phyloP scores from a whole-genome alignment of 2,113 vertebrate genomes.

The Xiphorhynchus elegans region DNA sequence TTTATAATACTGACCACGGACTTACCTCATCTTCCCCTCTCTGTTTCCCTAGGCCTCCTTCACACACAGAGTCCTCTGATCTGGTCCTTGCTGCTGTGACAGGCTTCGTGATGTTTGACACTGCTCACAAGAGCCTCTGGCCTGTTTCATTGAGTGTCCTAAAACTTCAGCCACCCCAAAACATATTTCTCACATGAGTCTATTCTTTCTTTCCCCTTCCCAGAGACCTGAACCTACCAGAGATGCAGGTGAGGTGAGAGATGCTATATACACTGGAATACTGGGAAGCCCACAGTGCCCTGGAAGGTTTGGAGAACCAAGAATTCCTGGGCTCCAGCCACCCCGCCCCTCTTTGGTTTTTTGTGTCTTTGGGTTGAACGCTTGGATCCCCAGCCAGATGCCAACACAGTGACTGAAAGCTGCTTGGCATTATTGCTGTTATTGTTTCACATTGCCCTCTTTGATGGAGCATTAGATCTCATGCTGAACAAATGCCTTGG shows the following conservation, averaged over 20 bases:
- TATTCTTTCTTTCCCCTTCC: not conserved
- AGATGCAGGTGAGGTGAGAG: not conserved
- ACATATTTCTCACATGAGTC: rapidly evolving
- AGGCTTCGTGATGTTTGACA: not conserved
- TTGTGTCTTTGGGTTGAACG: not conserved
- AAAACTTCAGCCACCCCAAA: not conserved
- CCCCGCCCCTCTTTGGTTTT: rapidly evolving
- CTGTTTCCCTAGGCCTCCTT: not conserved
- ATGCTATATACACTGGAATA: rapidly evolving
- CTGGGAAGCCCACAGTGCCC: not conserved
- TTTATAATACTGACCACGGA: not conserved
- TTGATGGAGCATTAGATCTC: not conserved
- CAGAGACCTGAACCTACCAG: not conserved
- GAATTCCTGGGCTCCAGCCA: not conserved
- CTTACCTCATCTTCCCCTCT: no score
- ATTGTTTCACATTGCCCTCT: not conserved
- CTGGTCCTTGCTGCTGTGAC: not conserved
- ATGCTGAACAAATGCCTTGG: not conserved
- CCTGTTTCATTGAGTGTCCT: not conserved
- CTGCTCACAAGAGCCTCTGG: not conserved
- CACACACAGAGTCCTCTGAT: not conserved
- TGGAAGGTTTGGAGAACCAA: not conserved
- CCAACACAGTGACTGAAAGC: rapidly evolving
- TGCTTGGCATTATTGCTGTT: not conserved
- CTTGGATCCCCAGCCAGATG: not conserved